Percentiles rank a stretch among this genome's conserved stretches.
phyloP scores from a whole-genome alignment of 1,140 invertebrate species.

The Drosophila punjabiensis region DNA sequence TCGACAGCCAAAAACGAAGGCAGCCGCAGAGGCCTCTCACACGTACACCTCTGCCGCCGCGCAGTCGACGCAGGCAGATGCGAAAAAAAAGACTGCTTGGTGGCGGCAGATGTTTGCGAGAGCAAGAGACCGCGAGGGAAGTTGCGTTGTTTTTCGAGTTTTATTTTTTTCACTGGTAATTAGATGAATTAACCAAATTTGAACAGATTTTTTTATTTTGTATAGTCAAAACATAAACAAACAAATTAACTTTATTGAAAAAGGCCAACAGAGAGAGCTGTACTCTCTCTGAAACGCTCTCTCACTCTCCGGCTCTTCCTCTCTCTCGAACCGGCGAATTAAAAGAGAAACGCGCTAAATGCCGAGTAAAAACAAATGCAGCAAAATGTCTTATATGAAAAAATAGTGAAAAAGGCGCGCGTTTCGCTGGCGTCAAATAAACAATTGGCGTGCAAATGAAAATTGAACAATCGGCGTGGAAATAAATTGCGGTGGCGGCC shows the following conservation, averaged over 20 bases:
- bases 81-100: conserved; percentile 31
- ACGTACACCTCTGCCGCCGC: conserved; percentile 24
- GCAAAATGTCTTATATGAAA: conserved; percentile 53
- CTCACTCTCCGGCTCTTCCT: not conserved
- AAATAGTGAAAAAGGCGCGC: conserved; percentile 62
- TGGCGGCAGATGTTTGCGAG: conserved; percentile 42
- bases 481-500: conserved; percentile 22
- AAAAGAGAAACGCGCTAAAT: conserved; percentile 65
- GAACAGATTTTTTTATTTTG: not conserved
- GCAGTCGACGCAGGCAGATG: conserved; percentile 50
- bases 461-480: conserved; percentile 10
- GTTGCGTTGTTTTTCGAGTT: conserved; percentile 5
- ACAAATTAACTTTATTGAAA: conserved; percentile 15
- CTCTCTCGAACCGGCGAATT: conserved; percentile 53
- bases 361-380: conserved; percentile 78
- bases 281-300: conserved; percentile 6
- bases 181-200: not conserved
- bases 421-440: conserved; percentile 32
- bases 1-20: conserved; percentile 52
- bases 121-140: conserved; percentile 1
- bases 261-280: not conserved
- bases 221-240: conserved; percentile 21
- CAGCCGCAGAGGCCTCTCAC: conserved; percentile 25
- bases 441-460: conserved; percentile 4
- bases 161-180: not conserved